phyloP scores from a whole-genome alignment of 2,888 invertebrate species.

The Theretra japonica region DNA sequence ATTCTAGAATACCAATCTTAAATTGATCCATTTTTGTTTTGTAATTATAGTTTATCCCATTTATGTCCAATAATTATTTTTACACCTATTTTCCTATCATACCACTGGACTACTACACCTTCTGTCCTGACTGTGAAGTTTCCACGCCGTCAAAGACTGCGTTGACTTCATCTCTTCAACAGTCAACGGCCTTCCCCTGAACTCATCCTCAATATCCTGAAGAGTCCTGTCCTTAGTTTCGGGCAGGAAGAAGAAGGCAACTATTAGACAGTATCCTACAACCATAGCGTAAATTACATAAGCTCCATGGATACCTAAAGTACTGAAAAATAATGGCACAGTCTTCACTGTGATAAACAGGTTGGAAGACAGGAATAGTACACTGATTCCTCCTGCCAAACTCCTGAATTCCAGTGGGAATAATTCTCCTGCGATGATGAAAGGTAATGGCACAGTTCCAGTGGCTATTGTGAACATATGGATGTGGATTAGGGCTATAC shows the following conservation, averaged over 20 bases:
- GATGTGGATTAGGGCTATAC: constrained; percentile 41
- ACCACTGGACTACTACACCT: constrained; percentile 28
- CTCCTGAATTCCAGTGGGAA: constrained; percentile 35
- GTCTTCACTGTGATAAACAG: constrained; percentile 66
- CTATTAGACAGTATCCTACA: constrained; percentile 59
- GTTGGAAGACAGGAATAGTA: constrained; percentile 56
- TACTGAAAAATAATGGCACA: constrained; percentile 57
- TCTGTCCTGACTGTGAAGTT: constrained; percentile 26
- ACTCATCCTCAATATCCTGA: constrained; percentile 34
- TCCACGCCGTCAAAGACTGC: constrained; percentile 45
- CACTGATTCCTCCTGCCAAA: constrained; percentile 32
- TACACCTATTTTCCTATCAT: neutral
- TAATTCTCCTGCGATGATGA: constrained; percentile 36
- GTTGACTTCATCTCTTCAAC: constrained; percentile 39
- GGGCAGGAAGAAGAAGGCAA: constrained; percentile 62
- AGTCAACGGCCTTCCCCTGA: constrained; percentile 53
- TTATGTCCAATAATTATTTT: neutral
- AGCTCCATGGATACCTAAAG: constrained; percentile 60
- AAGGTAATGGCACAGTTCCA: constrained; percentile 33
- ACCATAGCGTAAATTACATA: constrained; percentile 62
- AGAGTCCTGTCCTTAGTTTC: constrained; percentile 56
- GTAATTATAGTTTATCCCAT: no score
- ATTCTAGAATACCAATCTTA: no score
- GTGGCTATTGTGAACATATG: constrained; percentile 34
- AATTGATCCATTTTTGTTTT: no score